These are phyloP conservation scores for Halesus radiatus DNA, from an alignment of 1,140 invertebrate genomes.

Conservation along the genomic window DNA sequence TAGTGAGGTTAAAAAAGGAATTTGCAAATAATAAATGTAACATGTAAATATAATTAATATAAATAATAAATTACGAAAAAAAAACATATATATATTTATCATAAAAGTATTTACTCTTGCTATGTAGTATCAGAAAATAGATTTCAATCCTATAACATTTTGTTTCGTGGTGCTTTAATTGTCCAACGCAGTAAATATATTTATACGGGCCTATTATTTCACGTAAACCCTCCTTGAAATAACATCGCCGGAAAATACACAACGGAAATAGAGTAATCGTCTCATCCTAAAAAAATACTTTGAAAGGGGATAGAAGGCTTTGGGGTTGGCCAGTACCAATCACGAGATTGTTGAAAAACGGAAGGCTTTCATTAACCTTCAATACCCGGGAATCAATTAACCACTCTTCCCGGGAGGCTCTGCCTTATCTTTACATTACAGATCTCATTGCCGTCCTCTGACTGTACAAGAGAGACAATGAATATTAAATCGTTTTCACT, in stretches of 20 bases:
- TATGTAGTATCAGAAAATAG: no score
- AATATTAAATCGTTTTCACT: background rate
- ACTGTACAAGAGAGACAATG: background rate
- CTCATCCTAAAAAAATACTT: conserved; percentile 1
- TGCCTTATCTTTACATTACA: conserved; percentile 5
- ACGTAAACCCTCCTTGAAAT: no score
- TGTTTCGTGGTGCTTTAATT: no score
- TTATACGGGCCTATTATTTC: no score
- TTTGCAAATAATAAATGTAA: no score
- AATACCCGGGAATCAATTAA: background rate
- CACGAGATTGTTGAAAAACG: conserved; percentile 5
- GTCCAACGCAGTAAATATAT: no score
- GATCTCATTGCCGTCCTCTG: background rate
- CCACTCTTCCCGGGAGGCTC: conserved; percentile 2
- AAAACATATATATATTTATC: no score
- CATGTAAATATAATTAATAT: no score
- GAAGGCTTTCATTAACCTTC: conserved; percentile 31
- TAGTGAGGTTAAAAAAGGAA: no score
- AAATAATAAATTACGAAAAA: no score
- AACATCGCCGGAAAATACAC: background rate
- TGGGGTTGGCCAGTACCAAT: background rate
- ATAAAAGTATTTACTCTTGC: no score
- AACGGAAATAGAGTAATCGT: background rate
- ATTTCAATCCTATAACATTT: no score
- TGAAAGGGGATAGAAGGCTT: background rate